phyloP scores from a whole-genome alignment of 2,113 vertebrate genomes.

The Corydoras sp. region DNA sequence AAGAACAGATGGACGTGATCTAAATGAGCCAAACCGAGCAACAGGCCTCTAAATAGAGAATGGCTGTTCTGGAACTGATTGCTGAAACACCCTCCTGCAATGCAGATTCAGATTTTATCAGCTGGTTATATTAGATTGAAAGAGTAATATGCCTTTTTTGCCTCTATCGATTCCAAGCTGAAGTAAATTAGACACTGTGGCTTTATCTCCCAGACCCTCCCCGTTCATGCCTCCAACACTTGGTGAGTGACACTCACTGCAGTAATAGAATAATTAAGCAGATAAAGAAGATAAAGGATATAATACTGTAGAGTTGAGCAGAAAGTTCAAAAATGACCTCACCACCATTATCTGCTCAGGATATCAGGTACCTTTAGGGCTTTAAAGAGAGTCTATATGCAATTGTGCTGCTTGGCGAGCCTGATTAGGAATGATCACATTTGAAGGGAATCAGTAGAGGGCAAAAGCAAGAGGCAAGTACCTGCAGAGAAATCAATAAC shows the following conservation, averaged over 20 bases:
- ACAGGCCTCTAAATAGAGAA: slow-evolving; percentile 28
- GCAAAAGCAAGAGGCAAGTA: slow-evolving; percentile 30
- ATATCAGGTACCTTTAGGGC: slow-evolving; percentile 24
- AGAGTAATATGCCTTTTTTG: slow-evolving; percentile 33
- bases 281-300: slow-evolving; percentile 34
- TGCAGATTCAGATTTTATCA: slow-evolving; percentile 29
- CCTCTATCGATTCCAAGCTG: slow-evolving; percentile 16
- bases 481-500: slow-evolving; percentile 47
- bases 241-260: slow-evolving; percentile 34
- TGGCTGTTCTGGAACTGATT: slow-evolving; percentile 32
- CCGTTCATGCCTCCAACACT: slow-evolving; percentile 18
- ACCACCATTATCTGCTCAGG: not conserved
- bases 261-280: slow-evolving; percentile 39
- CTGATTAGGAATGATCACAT: slow-evolving; percentile 44
- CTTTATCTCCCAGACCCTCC: slow-evolving; percentile 28
- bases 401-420: slow-evolving; percentile 33
- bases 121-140: slow-evolving; percentile 39
- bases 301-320: slow-evolving; percentile 13
- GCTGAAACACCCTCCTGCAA: slow-evolving; percentile 32
- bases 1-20: slow-evolving; percentile 35
- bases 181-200: slow-evolving; percentile 40
- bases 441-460: slow-evolving; percentile 37
- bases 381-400: slow-evolving; percentile 27
- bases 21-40: slow-evolving; percentile 31
- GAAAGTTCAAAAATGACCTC: slow-evolving; percentile 27